Percentiles rank a stretch among this genome's conserved stretches.
Evolutionary conservation across 2,888 invertebrate species (phyloP).

Genomic region (Morinoia aosen): DNA sequence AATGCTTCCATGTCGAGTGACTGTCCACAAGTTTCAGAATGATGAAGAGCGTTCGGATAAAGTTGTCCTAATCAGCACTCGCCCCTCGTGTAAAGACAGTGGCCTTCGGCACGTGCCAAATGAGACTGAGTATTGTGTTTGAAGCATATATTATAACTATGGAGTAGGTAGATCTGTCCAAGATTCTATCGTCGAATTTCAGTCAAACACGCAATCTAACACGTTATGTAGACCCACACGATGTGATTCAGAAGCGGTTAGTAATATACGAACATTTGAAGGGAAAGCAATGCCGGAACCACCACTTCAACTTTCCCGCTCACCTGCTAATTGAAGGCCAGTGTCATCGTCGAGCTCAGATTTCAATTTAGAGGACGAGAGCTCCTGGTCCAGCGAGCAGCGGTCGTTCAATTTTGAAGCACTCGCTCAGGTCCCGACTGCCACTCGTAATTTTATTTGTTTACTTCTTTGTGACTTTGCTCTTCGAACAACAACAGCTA

Average conservation of each 20-base stretch:
- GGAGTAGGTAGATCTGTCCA: not conserved
- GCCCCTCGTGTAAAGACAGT: too few relatives aligned
- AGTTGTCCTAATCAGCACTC: too few relatives aligned
- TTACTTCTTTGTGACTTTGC: constrained; percentile 9
- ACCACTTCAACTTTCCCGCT: not conserved
- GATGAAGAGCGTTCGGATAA: too few relatives aligned
- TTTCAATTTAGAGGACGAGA: not conserved
- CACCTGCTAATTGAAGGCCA: not conserved
- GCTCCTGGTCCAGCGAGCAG: not conserved
- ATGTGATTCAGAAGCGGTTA: not conserved
- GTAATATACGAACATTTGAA: too few relatives aligned
- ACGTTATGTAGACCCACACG: not conserved
- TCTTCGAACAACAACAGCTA: constrained; percentile 6
- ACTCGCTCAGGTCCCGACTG: constrained; percentile 4
- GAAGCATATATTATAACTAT: not conserved
- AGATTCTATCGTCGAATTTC: not conserved
- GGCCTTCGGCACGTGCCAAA: too few relatives aligned
- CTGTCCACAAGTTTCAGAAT: too few relatives aligned
- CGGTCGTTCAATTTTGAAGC: constrained; percentile 17
- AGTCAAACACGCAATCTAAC: not conserved
- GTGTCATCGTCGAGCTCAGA: not conserved
- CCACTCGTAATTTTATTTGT: not conserved
- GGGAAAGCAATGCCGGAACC: too few relatives aligned
- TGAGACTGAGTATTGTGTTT: not conserved
- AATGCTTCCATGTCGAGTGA: too few relatives aligned